These are phyloP conservation scores for Antennarius maculatus DNA, from an alignment of 2,797 vertebrate species.

Conservation along the genomic window DNA sequence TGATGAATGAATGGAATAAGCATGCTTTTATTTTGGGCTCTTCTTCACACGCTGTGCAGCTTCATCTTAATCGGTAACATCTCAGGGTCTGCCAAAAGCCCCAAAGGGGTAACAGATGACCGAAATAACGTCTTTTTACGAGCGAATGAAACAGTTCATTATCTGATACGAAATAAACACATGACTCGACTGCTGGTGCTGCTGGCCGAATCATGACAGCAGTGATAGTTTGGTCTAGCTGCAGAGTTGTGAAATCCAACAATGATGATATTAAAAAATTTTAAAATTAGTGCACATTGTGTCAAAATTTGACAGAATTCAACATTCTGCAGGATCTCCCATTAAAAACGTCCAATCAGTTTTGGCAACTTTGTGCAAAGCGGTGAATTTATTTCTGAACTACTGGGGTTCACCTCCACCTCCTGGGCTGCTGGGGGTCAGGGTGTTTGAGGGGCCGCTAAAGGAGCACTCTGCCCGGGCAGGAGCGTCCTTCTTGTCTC, in stretches of 20 bases:
- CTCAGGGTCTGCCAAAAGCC: neutral
- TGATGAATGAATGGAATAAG: neutral
- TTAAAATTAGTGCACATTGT: conserved; percentile 22
- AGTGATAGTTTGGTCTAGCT: neutral
- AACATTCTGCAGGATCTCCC: conserved; percentile 6
- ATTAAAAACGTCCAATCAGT: conserved; percentile 22
- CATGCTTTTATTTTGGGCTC: neutral
- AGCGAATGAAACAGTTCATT: neutral
- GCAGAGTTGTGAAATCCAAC: conserved; percentile 6
- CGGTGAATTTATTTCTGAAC: conserved; percentile 3
- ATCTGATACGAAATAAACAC: neutral
- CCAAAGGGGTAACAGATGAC: neutral
- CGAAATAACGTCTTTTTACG: neutral
- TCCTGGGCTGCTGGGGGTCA: conserved; percentile 47
- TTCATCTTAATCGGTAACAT: conserved; percentile 1
- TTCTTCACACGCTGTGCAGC: neutral
- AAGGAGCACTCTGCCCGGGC: conserved; percentile 15
- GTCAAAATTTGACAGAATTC: conserved; percentile 23
- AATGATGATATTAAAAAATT: neutral
- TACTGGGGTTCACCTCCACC: conserved; percentile 34
- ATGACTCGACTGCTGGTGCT: neutral
- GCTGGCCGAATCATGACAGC: neutral
- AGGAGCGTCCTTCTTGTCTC: conserved; percentile 20
- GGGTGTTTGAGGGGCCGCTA: conserved; percentile 38
- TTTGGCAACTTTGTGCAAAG: conserved; percentile 20